A percentile compares a stretch with the other conserved stretches of the same genome.
Conservation (phyloP, 2,113 vertebrate species). For the Mus musculus region DNA sequence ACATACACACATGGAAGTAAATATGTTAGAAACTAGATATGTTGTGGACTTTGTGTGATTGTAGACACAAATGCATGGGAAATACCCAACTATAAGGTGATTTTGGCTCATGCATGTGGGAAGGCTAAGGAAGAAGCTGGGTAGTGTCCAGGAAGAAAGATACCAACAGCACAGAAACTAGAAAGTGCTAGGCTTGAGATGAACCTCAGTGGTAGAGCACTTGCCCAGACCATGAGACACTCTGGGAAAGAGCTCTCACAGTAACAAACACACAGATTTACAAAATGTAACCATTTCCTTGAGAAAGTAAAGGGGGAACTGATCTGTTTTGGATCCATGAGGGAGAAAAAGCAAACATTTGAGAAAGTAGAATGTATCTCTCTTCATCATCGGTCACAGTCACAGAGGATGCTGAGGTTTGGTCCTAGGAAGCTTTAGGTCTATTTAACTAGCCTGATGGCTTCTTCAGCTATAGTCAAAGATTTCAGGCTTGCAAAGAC, state of each 20-base stretch:
- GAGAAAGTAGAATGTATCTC: neutral
- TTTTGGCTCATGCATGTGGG: neutral
- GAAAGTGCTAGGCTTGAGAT: rapidly evolving
- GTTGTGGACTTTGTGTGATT: no score
- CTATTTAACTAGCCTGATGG: neutral
- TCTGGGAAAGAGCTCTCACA: neutral
- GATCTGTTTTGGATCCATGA: neutral
- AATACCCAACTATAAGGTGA: no score
- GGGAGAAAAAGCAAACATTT: neutral
- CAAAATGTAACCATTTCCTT: neutral
- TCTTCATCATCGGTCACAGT: neutral
- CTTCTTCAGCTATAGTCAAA: neutral
- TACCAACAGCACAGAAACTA: neutral
- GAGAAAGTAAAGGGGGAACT: neutral
- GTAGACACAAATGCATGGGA: no score
- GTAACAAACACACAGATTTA: neutral
- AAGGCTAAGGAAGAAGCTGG: neutral
- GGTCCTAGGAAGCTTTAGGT: neutral
- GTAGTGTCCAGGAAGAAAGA: neutral
- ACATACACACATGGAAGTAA: neutral
- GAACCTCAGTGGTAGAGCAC: neutral
- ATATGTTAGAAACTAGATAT: rapidly evolving
- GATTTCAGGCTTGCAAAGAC: neutral
- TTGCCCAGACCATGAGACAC: neutral
- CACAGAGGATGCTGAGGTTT: neutral